phyloP scores from a whole-genome alignment of 2,888 invertebrate genomes.

The Rhorus exstirpatorius region DNA sequence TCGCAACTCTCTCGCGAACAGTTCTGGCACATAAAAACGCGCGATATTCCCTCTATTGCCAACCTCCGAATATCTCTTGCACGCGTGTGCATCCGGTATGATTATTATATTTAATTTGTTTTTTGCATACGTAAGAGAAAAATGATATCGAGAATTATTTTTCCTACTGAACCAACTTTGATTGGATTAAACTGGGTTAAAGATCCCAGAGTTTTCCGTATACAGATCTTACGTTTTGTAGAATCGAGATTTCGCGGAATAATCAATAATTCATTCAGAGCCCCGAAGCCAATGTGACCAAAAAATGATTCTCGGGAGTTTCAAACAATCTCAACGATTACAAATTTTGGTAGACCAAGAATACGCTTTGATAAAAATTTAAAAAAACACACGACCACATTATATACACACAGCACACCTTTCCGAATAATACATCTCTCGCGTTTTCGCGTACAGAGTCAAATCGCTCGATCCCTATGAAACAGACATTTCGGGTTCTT shows the following conservation, averaged over 20 bases:
- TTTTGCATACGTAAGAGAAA: constrained; percentile 16
- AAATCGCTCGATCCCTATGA: constrained; percentile 3
- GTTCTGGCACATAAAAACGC: constrained; percentile 52
- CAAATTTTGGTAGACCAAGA: background rate
- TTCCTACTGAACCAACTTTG: constrained; percentile 23
- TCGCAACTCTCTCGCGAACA: constrained; percentile 60
- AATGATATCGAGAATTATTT: constrained; percentile 19
- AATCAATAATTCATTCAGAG: too few relatives aligned
- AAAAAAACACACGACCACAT: too few relatives aligned
- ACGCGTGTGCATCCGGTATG: constrained; percentile 59
- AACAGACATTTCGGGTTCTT: constrained; percentile 15
- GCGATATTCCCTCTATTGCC: constrained; percentile 56
- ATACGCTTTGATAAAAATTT: background rate
- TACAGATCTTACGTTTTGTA: too few relatives aligned
- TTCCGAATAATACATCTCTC: background rate
- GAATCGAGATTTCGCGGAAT: too few relatives aligned
- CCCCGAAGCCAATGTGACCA: too few relatives aligned
- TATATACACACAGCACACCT: too few relatives aligned
- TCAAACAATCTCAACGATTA: too few relatives aligned
- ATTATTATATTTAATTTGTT: constrained; percentile 44
- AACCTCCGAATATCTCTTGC: constrained; percentile 61
- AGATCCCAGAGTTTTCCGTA: constrained; percentile 13
- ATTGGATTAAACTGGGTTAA: constrained; percentile 33
- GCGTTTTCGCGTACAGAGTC: background rate
- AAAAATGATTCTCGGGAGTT: too few relatives aligned